Evolutionary conservation across 1,140 invertebrate species (phyloP).

Genomic region (Monochamus saltuarius): DNA sequence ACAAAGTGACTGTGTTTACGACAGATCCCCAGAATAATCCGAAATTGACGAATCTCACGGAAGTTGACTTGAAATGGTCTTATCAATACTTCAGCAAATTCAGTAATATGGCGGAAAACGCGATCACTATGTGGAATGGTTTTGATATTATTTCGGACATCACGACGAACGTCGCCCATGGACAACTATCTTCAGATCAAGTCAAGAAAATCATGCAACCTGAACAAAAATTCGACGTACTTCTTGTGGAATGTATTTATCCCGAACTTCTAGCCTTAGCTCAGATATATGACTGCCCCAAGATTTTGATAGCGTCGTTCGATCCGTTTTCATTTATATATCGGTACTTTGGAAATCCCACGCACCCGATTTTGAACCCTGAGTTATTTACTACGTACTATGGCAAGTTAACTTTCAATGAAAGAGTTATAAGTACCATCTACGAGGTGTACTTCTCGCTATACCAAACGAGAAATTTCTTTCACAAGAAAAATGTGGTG

Average conservation of each 20-base stretch:
- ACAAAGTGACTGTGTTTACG: slow-evolving; percentile 34
- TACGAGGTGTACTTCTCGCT: slow-evolving; percentile 8
- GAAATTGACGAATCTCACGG: slow-evolving; percentile 30
- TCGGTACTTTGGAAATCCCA: slow-evolving; percentile 25
- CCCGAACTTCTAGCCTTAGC: slow-evolving; percentile 23
- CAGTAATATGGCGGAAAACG: background rate
- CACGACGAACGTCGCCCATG: slow-evolving; percentile 1
- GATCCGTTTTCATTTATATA: background rate
- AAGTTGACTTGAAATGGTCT: slow-evolving; percentile 29
- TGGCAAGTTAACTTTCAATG: slow-evolving; percentile 9
- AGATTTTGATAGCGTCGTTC: slow-evolving; percentile 28
- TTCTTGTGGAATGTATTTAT: slow-evolving; percentile 30
- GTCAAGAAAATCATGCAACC: slow-evolving; percentile 24
- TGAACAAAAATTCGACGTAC: slow-evolving; percentile 26
- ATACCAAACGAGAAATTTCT: background rate
- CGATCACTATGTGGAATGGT: background rate
- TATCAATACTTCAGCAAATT: slow-evolving; percentile 3
- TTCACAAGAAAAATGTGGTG: no score
- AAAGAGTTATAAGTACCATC: slow-evolving; percentile 19
- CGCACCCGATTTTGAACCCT: slow-evolving; percentile 28
- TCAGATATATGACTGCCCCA: slow-evolving; percentile 32
- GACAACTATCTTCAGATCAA: slow-evolving; percentile 17
- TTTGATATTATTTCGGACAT: slow-evolving; percentile 2
- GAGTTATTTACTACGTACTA: slow-evolving; percentile 17
- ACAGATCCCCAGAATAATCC: slow-evolving; percentile 30